Conservation (phyloP, 2,888 invertebrate genomes). For the Drosophila neoperkinsi region DNA sequence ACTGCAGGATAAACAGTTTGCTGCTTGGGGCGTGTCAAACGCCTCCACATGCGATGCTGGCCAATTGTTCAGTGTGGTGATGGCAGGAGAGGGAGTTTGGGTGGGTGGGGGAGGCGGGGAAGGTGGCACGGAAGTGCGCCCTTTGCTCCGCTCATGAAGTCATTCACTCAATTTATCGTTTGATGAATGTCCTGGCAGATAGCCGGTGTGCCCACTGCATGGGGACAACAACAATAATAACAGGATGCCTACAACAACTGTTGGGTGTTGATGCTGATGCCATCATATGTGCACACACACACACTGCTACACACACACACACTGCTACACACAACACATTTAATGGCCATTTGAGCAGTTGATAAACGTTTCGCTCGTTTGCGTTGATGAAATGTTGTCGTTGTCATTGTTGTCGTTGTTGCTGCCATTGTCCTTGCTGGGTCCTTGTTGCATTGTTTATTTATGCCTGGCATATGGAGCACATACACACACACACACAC, state of each 20-base stretch:
- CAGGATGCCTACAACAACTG: conserved; percentile 33
- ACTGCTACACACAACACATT: conserved; percentile 77
- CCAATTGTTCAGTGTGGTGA: conserved; percentile 36
- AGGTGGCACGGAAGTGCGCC: conserved; percentile 72
- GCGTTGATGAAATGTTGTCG: conserved; percentile 79
- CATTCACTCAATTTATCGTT: conserved; percentile 85
- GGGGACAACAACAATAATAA: conserved; percentile 13
- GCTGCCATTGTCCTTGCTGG: conserved; percentile 26
- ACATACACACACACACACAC: conserved; percentile 22
- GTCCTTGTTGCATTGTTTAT: conserved; percentile 71
- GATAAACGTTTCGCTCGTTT: conserved; percentile 84
- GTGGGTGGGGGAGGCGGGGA: conserved; percentile 1
- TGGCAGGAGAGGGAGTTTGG: neutral
- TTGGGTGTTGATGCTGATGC: conserved; percentile 62
- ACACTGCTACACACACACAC: conserved; percentile 48
- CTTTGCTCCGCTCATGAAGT: conserved; percentile 83
- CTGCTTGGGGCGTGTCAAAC: conserved; percentile 52
- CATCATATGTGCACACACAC: conserved; percentile 59
- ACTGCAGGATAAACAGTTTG: conserved; percentile 43
- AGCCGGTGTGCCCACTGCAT: conserved; percentile 51
- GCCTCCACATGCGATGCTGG: conserved; percentile 40
- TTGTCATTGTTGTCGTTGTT: conserved; percentile 40
- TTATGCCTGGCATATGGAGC: conserved; percentile 78
- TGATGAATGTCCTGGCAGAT: conserved; percentile 83
- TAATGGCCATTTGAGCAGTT: conserved; percentile 85